Base-by-base conservation (phyloP, 2,797 vertebrate species). In the Anomalospiza imberbis region DNA sequence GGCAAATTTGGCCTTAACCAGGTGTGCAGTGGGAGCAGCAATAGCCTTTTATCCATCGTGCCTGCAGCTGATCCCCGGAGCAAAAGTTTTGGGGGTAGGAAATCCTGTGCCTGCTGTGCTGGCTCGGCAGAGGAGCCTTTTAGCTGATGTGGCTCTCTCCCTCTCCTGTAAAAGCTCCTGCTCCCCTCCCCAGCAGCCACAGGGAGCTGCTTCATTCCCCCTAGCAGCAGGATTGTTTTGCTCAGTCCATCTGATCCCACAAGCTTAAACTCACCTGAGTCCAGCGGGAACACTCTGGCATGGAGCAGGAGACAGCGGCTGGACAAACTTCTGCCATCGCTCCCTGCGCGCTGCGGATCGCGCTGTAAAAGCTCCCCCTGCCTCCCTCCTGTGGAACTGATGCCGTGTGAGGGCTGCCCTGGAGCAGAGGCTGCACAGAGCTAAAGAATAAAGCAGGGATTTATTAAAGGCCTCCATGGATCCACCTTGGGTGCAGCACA, bases 311-410 rank as follows among this genome's bases (percentile, higher is more conserved):
- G 51, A 5, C 0, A 17, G 38, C 0, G 6, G 4, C 20, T 12
- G 50, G 31, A n/a, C 34, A 45, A 75, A 80, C 34, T 61, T 28
- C 20, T 67, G 74, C 36, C 8, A 6, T 31, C 9, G 1, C 38
- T 78, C 25, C 22, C 17, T 38, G 12, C 19, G 0, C 5, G 18
- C 9, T 16, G 66, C 62, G 17, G 51, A 83, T 20, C 3, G 26
- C 2, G 82, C 84, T 54, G 40, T 13, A 66, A 88, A 91, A 65
- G 80, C 94, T 95, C 53, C 90, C 93, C 84, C 91, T 95, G 88
- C 78, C 78, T 95, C 91, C 86, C 85, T 76, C 88, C 93, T 75
- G 55, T n/a, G 88, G 93, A 36, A 58, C 17, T 58, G 55, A 25
- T 58, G n/a, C 55, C n/a, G 8, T 36, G n/a, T 8, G n/a, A 2